These are phyloP conservation scores for Cotesia glomerata DNA, from an alignment of 1,140 invertebrate species.

Conservation along the genomic window DNA sequence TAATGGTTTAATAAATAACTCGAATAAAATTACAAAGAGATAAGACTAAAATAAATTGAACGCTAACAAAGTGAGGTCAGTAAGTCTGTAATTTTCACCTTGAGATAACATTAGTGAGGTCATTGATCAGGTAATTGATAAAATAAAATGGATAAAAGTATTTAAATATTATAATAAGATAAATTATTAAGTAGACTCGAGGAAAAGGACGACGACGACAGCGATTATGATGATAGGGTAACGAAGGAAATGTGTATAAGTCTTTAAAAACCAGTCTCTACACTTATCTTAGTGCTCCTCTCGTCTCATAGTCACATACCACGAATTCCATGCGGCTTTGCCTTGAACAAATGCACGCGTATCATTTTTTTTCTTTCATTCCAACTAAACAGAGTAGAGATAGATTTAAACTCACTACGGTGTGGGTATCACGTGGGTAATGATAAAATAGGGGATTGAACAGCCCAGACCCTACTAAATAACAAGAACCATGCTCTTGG, in stretches of 20 bases:
- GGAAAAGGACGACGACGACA: neutral
- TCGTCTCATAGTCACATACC: slow-evolving; percentile 39
- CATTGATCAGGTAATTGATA: too few species aligned
- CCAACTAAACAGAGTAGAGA: neutral
- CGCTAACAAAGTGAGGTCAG: too few species aligned
- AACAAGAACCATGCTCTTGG: slow-evolving; percentile 2
- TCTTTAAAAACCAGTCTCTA: slow-evolving; percentile 36
- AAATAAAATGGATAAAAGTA: too few species aligned
- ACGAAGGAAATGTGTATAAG: neutral
- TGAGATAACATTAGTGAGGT: too few species aligned
- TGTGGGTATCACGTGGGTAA: neutral
- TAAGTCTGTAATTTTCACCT: too few species aligned
- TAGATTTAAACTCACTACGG: neutral
- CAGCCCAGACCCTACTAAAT: neutral
- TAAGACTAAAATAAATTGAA: too few species aligned
- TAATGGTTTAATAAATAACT: too few species aligned
- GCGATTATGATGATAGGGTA: slow-evolving; percentile 16
- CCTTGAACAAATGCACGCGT: slow-evolving; percentile 40
- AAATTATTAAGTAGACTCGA: neutral
- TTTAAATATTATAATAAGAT: too few species aligned
- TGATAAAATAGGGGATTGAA: neutral
- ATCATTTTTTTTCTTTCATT: neutral
- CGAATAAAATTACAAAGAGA: too few species aligned
- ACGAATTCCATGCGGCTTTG: slow-evolving; percentile 44
- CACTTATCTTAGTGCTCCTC: slow-evolving; percentile 19